Percentiles rank a stretch among this genome's conserved stretches.
phyloP scores from a whole-genome alignment of 35 echinoderm and acorn worm species.

The Ophioderma brevispina region DNA sequence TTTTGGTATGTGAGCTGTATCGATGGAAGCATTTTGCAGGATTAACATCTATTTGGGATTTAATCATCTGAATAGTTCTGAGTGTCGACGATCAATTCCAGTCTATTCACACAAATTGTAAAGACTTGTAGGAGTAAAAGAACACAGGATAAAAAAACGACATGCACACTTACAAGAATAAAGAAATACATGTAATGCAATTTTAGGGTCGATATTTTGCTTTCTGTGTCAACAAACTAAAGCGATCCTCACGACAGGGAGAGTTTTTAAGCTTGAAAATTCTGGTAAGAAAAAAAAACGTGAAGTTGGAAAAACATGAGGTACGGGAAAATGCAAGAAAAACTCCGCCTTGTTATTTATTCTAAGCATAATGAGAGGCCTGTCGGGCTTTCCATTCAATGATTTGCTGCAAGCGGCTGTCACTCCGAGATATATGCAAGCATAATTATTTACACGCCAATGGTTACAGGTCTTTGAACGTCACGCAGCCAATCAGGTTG shows the following conservation, averaged over 20 bases:
- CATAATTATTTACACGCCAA: slow-evolving; percentile 5
- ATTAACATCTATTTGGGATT: background rate
- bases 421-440: background rate
- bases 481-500: background rate
- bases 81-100: background rate
- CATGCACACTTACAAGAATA: background rate
- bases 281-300: background rate
- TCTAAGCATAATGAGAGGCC: background rate
- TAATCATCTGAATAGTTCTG: background rate
- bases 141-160: background rate
- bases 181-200: background rate
- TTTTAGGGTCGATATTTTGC: slow-evolving; percentile 11
- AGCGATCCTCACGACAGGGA: background rate
- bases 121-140: background rate
- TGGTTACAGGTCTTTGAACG: background rate
- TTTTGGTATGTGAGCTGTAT: background rate
- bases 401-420: background rate
- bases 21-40: background rate
- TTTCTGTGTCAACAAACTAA: background rate
- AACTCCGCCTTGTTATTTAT: slow-evolving; percentile 10
- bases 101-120: too few relatives aligned
- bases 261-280: background rate
- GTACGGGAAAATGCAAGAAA: background rate
- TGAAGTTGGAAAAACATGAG: background rate
- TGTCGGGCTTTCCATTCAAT: background rate